Evolutionary conservation across 2,888 invertebrate species (phyloP).

Genomic region (Mactromeris polynyma): DNA sequence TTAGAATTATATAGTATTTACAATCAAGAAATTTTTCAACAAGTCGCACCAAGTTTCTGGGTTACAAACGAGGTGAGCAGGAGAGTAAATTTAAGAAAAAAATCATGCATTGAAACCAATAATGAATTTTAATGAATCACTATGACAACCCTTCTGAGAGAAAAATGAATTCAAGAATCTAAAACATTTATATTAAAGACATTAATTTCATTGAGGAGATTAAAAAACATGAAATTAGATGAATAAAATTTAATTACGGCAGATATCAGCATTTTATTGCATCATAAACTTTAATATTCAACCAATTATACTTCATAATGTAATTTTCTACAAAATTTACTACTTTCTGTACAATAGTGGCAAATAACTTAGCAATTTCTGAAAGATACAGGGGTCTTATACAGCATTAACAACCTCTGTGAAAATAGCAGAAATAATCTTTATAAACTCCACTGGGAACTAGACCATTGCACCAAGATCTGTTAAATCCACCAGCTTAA

Average conservation of each 20-base stretch:
- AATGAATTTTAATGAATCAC: not conserved
- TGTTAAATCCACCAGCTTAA: not conserved
- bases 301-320: slow-evolving; percentile 7
- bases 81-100: not conserved
- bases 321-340: not conserved
- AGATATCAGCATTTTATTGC: not conserved
- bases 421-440: not conserved
- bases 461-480: not conserved
- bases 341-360: not conserved
- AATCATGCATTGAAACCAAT: not conserved
- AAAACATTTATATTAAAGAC: not conserved
- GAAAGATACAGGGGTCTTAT: not conserved
- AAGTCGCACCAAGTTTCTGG: not conserved
- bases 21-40: not conserved
- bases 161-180: slow-evolving; percentile 6
- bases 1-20: too few species aligned
- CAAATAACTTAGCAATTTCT: not conserved
- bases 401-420: not conserved
- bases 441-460: not conserved
- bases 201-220: slow-evolving; percentile 7
- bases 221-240: not conserved
- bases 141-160: not conserved
- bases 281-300: not conserved
- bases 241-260: slow-evolving; percentile 8
- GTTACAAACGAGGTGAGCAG: not conserved